These are phyloP conservation scores for Furcula furcula DNA, from an alignment of 2,888 invertebrate species.

Conservation along the genomic window DNA sequence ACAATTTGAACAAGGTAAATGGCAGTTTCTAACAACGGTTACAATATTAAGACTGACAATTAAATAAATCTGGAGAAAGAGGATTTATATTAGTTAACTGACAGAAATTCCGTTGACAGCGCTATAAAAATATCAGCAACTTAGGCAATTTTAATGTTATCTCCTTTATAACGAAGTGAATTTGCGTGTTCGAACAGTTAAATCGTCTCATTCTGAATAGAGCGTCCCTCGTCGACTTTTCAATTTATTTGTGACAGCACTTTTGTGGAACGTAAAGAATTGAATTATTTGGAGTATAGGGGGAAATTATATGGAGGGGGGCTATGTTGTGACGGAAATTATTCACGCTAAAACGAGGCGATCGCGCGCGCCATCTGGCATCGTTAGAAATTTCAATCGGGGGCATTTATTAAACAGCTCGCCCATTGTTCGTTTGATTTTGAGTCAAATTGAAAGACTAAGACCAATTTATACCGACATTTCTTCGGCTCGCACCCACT, in stretches of 20 bases:
- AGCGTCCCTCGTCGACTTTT: slow-evolving; percentile 34
- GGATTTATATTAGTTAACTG: slow-evolving; percentile 1
- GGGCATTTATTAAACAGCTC: slow-evolving; percentile 58
- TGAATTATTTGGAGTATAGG: slow-evolving; percentile 39
- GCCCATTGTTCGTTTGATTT: slow-evolving; percentile 52
- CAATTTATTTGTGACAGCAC: slow-evolving; percentile 49
- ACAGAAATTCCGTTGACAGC: slow-evolving; percentile 3
- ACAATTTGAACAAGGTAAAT: background rate
- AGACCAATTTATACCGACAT: slow-evolving; percentile 19
- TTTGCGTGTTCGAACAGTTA: slow-evolving; percentile 36
- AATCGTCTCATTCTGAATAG: slow-evolving; percentile 17
- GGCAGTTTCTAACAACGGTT: background rate
- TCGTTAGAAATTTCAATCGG: slow-evolving; percentile 55
- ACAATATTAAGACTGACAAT: slow-evolving; percentile 1
- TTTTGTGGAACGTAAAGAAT: slow-evolving; percentile 43
- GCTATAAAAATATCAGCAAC: slow-evolving; percentile 5
- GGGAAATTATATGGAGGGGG: slow-evolving; percentile 34
- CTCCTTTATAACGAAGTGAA: slow-evolving; percentile 31
- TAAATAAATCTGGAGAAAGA: background rate
- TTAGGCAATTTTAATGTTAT: slow-evolving; percentile 15
- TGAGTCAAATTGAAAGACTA: slow-evolving; percentile 40
- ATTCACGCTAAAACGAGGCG: slow-evolving; percentile 46
- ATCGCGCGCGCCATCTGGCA: slow-evolving; percentile 57
- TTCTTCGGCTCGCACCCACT: slow-evolving; percentile 16
- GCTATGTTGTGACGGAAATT: slow-evolving; percentile 57